Evolutionary conservation across 2,113 vertebrate species (phyloP).

Genomic region (Hiodon alosoides): DNA sequence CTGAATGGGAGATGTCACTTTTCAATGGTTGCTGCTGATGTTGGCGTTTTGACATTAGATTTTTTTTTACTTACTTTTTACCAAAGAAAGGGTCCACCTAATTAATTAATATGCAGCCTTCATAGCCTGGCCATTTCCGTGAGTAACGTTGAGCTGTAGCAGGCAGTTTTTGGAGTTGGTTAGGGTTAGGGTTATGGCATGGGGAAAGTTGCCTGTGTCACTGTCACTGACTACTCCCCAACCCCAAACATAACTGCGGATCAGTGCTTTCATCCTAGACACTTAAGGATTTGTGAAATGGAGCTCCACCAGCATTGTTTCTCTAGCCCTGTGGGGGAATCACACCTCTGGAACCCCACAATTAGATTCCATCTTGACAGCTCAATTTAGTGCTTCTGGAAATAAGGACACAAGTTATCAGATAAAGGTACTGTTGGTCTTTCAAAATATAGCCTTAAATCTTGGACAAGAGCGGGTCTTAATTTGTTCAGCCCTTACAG

Average conservation of each 20-base stretch:
- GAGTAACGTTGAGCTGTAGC: not conserved
- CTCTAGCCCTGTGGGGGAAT: not conserved
- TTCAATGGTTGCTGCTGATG: constrained; percentile 19
- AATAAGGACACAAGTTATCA: constrained; percentile 1
- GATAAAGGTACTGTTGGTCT: constrained; percentile 14
- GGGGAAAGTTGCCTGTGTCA: not conserved
- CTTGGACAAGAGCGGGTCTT: constrained; percentile 15
- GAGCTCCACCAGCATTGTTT: not conserved
- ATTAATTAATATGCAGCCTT: constrained; percentile 27
- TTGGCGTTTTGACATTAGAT: constrained; percentile 8
- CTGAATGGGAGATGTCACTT: constrained; percentile 17
- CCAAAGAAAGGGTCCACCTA: constrained; percentile 10
- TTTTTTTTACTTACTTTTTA: constrained; percentile 26
- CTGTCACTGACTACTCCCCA: constrained; percentile 31
- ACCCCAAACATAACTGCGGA: constrained; percentile 38
- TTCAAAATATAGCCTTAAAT: not conserved
- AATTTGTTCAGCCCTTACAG: not conserved
- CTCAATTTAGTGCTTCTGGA: constrained; percentile 15
- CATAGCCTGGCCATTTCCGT: constrained; percentile 20
- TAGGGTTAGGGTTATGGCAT: too few relatives aligned
- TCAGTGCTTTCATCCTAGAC: constrained; percentile 32
- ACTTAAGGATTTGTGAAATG: constrained; percentile 24
- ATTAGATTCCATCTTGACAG: constrained; percentile 7
- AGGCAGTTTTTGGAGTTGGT: constrained; percentile 23
- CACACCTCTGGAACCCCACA: constrained; percentile 11